A percentile compares a stretch with the other conserved stretches of the same genome.
These are phyloP conservation scores for Heliothis peltigera DNA, from an alignment of 2,888 invertebrate species.

Conservation along the genomic window DNA sequence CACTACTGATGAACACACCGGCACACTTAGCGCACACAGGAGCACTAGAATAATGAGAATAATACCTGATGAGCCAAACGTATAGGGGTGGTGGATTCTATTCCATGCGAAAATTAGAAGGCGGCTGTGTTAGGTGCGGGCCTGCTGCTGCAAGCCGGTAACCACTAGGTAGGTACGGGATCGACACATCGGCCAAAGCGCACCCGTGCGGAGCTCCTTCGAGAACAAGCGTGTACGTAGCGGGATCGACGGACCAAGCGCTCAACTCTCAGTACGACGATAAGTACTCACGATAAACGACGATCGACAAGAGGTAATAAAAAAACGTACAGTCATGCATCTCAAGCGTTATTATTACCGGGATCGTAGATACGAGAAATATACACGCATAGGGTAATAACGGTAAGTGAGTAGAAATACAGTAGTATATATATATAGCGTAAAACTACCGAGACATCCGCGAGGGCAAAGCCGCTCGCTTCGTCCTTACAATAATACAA, in stretches of 20 bases:
- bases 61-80: slow-evolving; percentile 90
- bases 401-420: slow-evolving; percentile 87
- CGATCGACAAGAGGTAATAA: slow-evolving; percentile 89
- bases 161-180: slow-evolving; percentile 83
- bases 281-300: slow-evolving; percentile 84
- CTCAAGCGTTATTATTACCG: slow-evolving; percentile 96
- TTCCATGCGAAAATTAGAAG: slow-evolving; percentile 89
- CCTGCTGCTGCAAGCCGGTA: slow-evolving; percentile 86
- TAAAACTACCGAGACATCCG: slow-evolving; percentile 87
- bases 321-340: slow-evolving; percentile 96
- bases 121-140: slow-evolving; percentile 89
- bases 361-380: slow-evolving; percentile 91
- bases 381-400: slow-evolving; percentile 89
- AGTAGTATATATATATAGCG: slow-evolving; percentile 86
- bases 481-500: slow-evolving; percentile 89
- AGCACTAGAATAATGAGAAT: slow-evolving; percentile 88
- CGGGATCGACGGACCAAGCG: slow-evolving; percentile 89
- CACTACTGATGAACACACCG: slow-evolving; percentile 84
- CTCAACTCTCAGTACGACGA: slow-evolving; percentile 88
- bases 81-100: slow-evolving; percentile 89
- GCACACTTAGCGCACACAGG: slow-evolving; percentile 88
- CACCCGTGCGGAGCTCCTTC: slow-evolving; percentile 87
- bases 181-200: slow-evolving; percentile 88
- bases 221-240: slow-evolving; percentile 89
- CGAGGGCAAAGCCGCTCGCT: slow-evolving; percentile 85